phyloP scores from a whole-genome alignment of 2,797 vertebrate genomes.

The Urophycis tenuis region DNA sequence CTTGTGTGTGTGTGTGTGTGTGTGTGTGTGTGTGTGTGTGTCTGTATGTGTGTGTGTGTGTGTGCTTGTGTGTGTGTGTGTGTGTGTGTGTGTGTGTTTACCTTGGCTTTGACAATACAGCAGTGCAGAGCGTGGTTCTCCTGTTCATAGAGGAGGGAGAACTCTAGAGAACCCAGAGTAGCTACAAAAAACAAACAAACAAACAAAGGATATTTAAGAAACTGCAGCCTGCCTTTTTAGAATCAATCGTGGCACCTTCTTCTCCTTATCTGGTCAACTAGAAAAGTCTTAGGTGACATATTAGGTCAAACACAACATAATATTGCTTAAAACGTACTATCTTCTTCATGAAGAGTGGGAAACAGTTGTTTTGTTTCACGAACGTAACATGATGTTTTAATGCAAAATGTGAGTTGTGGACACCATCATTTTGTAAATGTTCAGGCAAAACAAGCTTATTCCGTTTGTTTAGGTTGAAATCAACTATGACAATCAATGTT shows the following conservation, averaged over 20 bases:
- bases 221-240: too few species aligned
- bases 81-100: conserved; percentile 36
- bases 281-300: background rate
- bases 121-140: conserved; percentile 82
- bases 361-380: too few species aligned
- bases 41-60: background rate
- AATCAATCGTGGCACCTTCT: background rate
- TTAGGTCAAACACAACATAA: background rate
- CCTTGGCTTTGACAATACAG: conserved; percentile 87
- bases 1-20: background rate
- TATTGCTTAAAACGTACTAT: background rate
- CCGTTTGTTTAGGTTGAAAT: too few species aligned
- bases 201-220: background rate
- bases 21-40: background rate
- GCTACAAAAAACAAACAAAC: conserved; percentile 61
- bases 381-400: too few species aligned
- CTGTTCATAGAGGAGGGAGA: conserved; percentile 85
- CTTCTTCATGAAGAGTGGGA: too few species aligned
- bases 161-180: conserved; percentile 87
- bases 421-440: too few species aligned
- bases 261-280: background rate
- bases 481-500: too few species aligned
- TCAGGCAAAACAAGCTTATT: too few species aligned
- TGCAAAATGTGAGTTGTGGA: too few species aligned
- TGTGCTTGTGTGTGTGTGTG: background rate